Percentiles rank a stretch among this genome's conserved stretches.
phyloP scores from a whole-genome alignment of 2,113 vertebrate genomes.

The Boulengeromyrus knoepffleri region DNA sequence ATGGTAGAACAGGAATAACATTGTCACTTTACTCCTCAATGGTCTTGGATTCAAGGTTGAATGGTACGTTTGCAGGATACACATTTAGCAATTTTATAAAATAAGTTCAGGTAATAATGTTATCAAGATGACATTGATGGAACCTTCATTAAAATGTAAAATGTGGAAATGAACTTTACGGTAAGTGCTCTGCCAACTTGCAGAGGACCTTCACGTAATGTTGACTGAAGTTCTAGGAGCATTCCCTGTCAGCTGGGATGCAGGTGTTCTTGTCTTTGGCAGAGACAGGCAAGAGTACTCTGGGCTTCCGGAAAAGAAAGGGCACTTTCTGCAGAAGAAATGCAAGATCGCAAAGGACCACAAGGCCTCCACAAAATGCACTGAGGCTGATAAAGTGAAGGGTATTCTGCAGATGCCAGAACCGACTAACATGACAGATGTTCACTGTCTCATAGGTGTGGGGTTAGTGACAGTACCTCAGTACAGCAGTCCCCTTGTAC shows the following conservation, averaged over 20 bases:
- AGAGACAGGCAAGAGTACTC: not conserved
- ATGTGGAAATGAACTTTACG: not conserved
- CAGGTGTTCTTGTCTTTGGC: not conserved
- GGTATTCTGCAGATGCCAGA: not conserved
- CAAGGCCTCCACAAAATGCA: not conserved
- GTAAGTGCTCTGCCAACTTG: not conserved
- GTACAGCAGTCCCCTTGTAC: not conserved
- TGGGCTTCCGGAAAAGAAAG: not conserved
- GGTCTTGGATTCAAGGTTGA: not conserved
- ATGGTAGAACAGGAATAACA: not conserved
- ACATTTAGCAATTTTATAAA: not conserved
- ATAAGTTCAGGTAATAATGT: not conserved
- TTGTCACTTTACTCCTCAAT: not conserved
- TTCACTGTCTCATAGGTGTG: not conserved
- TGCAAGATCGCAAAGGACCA: not conserved
- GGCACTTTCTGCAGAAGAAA: not conserved
- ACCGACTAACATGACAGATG: not conserved
- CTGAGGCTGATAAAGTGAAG: not conserved
- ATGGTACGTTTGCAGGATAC: not conserved
- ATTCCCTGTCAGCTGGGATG: not conserved
- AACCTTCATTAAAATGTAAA: not conserved
- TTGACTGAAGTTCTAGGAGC: not conserved
- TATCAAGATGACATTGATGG: not conserved
- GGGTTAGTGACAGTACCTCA: not conserved
- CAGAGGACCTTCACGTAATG: not conserved